These are phyloP conservation scores for Grammomys surdaster DNA, from an alignment of 2,113 vertebrate species.

Conservation along the genomic window DNA sequence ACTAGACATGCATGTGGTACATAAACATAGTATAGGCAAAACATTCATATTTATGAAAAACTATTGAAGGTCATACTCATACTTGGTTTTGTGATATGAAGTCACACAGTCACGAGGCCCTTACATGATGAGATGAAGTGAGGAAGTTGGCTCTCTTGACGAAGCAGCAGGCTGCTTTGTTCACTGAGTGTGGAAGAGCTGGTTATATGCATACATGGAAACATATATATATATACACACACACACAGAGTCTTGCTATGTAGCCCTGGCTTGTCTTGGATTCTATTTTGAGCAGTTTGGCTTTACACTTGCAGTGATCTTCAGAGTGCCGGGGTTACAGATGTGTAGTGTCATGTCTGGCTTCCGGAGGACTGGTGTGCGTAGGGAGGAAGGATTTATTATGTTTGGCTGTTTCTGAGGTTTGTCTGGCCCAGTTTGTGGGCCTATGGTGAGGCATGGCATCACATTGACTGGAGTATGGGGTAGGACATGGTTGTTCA, in stretches of 20 bases:
- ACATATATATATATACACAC: too few species aligned
- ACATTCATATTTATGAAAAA: not conserved
- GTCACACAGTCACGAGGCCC: not conserved
- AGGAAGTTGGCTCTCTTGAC: not conserved
- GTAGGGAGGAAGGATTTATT: not conserved
- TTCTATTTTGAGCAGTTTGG: not conserved
- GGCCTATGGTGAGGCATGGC: not conserved
- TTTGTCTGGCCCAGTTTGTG: not conserved
- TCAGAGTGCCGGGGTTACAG: not conserved
- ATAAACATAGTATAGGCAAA: not conserved
- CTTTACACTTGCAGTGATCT: not conserved
- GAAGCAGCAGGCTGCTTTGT: too few species aligned
- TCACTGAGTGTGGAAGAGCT: not conserved
- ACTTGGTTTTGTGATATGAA: not conserved
- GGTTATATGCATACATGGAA: not conserved
- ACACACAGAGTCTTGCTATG: not conserved
- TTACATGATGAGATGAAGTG: not conserved
- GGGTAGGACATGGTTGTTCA: not conserved
- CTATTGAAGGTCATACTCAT: not conserved
- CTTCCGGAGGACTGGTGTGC: not conserved
- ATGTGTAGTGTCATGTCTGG: not conserved
- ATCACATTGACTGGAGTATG: not conserved
- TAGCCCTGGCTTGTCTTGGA: not conserved
- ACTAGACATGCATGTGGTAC: not conserved
- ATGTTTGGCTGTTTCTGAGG: not conserved